These are phyloP conservation scores for Alouatta caraya DNA, from an alignment of 2,797 vertebrate genomes.

Conservation along the genomic window DNA sequence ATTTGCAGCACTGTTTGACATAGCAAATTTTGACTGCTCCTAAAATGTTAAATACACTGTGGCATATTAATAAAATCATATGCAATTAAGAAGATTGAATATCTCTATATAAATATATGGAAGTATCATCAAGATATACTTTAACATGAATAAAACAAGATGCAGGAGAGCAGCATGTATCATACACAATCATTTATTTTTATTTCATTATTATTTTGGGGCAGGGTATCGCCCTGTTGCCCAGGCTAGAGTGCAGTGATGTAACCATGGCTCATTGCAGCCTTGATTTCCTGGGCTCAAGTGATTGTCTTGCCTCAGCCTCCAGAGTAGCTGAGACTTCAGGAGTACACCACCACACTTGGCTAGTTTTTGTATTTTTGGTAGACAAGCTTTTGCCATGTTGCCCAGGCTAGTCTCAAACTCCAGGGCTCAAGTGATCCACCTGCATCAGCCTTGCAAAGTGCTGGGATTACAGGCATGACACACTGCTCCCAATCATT, in stretches of 20 bases:
- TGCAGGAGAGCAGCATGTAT: not conserved
- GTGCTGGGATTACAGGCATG: not conserved
- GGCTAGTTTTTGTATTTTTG: not conserved
- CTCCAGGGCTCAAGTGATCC: no score
- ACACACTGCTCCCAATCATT: not conserved
- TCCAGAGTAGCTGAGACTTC: not conserved
- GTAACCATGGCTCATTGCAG: not conserved
- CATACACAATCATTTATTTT: not conserved
- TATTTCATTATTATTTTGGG: not conserved
- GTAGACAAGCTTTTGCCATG: not conserved
- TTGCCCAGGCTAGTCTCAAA: not conserved
- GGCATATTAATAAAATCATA: not conserved
- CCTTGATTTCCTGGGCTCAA: not conserved
- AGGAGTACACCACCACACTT: not conserved
- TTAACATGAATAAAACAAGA: not conserved
- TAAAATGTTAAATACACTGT: not conserved
- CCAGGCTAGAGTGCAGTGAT: not conserved
- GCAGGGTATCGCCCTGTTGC: not conserved
- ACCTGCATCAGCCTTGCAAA: not conserved
- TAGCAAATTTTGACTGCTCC: not conserved
- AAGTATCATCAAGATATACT: not conserved
- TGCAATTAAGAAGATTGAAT: not conserved
- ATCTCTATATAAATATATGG: not conserved
- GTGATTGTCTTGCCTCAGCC: not conserved
- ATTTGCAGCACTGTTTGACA: not conserved